Base-by-base conservation (phyloP, 92 coral and sea anemone species). In the Phenganax subtilis region DNA sequence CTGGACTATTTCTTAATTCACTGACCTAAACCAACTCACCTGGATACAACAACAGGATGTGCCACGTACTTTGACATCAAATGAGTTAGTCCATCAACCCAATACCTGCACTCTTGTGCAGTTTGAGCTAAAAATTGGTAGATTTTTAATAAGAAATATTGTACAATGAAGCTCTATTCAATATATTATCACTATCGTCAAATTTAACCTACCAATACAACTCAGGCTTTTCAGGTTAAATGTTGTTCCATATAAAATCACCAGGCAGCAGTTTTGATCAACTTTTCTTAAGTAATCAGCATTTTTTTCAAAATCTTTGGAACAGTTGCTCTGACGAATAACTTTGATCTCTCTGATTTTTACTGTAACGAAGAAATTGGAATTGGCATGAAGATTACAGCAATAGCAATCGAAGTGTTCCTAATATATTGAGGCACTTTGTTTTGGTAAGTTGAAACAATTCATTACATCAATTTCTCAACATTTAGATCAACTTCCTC, bases 261-360 rank as follows among this genome's bases (percentile, higher is more conserved):
- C 99, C 71, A 96, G 89, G 58, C 99, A 96, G 70, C 97, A 90
- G 73, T 91, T 96, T 8, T 90, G 91, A 62, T 96, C 99, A 47
- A 92, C 89, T 73, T 88, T 90, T 57, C 89, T 81, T 9, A 92
- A 79, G 14, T 86, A 74, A 62, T 96, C 99, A 20, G 91, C 88
- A 81, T 92, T 96, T 77, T 87, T 89, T 81, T 92, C 99, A 80
- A 96, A 96, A 86, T 96, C 99, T 72, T 87, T 92, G 10, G 99
- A 96, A 16, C 88, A 90, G 52, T 82, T 89, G n/a, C 97, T 97
- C 28, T 91, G 86, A 28, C 99, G 97, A 66, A 96, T 91, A 57
- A 90, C 97, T 75, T 91, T 92, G 70, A 96, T 89, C 71, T 96
- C 99, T 30, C 93, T 91, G 69, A 96, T 96, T 77, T 92, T 89